phyloP scores from a whole-genome alignment of 1,140 invertebrate genomes.

The Phymastichus coffea region DNA sequence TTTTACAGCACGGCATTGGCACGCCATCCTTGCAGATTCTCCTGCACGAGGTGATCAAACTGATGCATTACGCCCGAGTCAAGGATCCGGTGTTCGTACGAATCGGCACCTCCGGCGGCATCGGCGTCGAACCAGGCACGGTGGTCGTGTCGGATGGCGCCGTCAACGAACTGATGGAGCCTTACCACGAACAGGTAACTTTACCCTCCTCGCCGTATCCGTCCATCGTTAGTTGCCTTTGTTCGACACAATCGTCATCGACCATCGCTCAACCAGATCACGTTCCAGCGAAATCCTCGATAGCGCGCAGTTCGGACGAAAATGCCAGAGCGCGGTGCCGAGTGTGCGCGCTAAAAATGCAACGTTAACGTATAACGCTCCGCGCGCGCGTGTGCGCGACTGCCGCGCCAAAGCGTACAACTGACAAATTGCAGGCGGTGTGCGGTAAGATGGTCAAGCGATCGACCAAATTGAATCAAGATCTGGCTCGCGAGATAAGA shows the following conservation, averaged over 20 bases:
- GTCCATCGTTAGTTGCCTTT: too few relatives aligned
- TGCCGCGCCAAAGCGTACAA: neutral
- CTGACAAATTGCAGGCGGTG: constrained; percentile 71
- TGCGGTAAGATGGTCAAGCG: constrained; percentile 82
- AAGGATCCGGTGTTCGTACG: constrained; percentile 88
- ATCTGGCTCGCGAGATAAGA: constrained; percentile 76
- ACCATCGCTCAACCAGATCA: too few relatives aligned
- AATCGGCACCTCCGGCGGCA: constrained; percentile 89
- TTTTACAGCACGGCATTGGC: constrained; percentile 91
- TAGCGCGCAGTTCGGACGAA: too few relatives aligned
- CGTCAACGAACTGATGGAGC: constrained; percentile 76
- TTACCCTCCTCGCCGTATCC: too few relatives aligned
- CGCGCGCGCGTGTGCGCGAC: neutral
- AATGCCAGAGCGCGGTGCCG: too few relatives aligned
- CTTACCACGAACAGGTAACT: constrained; percentile 66
- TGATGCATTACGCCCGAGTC: constrained; percentile 88
- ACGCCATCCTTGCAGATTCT: constrained; percentile 89
- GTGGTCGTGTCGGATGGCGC: constrained; percentile 86
- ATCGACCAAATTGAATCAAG: constrained; percentile 79
- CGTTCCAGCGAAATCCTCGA: too few relatives aligned
- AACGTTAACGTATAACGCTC: too few relatives aligned
- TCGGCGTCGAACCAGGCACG: constrained; percentile 84
- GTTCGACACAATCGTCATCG: too few relatives aligned
- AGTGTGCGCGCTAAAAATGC: too few relatives aligned
- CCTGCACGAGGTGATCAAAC: constrained; percentile 89